Evolutionary conservation across 2,113 vertebrate species (phyloP), one percentile per base, ranked within the genome.

Genomic region (Morone saxatilis): DNA sequence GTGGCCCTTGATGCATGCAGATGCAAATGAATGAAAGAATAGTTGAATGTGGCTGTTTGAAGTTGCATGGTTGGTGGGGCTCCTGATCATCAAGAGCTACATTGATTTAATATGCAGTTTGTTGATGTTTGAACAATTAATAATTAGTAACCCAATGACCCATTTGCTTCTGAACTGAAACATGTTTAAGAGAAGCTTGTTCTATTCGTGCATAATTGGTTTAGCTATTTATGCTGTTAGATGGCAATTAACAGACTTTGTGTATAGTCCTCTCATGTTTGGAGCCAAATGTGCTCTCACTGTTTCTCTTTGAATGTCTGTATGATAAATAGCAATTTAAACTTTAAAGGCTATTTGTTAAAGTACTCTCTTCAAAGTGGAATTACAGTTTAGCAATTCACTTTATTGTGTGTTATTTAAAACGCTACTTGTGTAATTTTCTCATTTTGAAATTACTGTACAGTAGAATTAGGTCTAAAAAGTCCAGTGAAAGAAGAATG

Each of bases 101-200:
- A 60, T 50, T 88, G 56, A 91, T 94, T 92, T 86, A 90, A 87
- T 89, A 94, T 94, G 86, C 92, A 84, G 86, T 92, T 92, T 94
- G 90, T 91, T 88, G 85, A 90, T 85, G 88, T 94, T 93, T 83
- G 86, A 91, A 84, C 89, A 91, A 92, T 94, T 94, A 94, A 93
- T 95, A 93, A 93, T 95, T 94, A 88, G 90, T 92, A 93, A 93
- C 90, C 86, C 87, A 89, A 86, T 90, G 87, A 94, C 89, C 93
- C 78, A 85, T 94, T 94, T 94, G 90, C 85, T 71, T 91, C 82
- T 85, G 80, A 91, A 93, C 86, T 80, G 74, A 90, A 94, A 92
- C 81, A 86, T 80, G 84, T 93, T 93, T 89, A 90, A 93, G 88
- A 85, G 84, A 91, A 90, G 87, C 89, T 83, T 94, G 86, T 88